A percentile compares a stretch with the other conserved stretches of the same genome.
Conservation (phyloP, 2,888 invertebrate genomes). For the Archaeoteleia sp. region DNA sequence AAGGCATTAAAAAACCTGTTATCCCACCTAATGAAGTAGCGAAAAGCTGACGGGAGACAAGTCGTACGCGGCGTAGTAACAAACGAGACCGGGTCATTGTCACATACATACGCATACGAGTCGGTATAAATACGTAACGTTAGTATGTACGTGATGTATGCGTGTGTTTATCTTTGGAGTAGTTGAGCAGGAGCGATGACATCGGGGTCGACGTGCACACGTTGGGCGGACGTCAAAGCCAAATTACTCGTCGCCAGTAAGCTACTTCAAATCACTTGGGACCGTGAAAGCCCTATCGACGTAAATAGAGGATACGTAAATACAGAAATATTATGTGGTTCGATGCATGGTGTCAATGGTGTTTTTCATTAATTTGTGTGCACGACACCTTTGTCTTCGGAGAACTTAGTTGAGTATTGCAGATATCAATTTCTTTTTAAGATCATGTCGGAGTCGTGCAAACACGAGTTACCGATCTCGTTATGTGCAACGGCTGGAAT, state of each 20-base stretch:
- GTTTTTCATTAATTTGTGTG: too few relatives aligned
- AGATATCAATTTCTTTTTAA: too few relatives aligned
- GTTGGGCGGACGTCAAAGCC: slow-evolving; percentile 63
- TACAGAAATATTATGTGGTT: slow-evolving; percentile 8
- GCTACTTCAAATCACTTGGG: slow-evolving; percentile 50
- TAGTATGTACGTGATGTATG: slow-evolving; percentile 18
- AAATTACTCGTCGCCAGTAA: slow-evolving; percentile 64
- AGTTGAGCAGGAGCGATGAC: slow-evolving; percentile 42
- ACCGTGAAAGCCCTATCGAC: slow-evolving; percentile 32
- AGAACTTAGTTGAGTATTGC: too few relatives aligned
- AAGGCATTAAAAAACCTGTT: slow-evolving; percentile 56
- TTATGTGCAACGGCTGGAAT: too few relatives aligned
- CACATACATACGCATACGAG: slow-evolving; percentile 11
- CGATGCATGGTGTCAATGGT: not conserved
- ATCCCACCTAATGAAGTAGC: slow-evolving; percentile 54
- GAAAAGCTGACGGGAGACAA: slow-evolving; percentile 36
- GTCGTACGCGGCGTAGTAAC: slow-evolving; percentile 28
- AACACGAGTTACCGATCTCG: too few relatives aligned
- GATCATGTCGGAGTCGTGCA: too few relatives aligned
- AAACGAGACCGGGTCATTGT: slow-evolving; percentile 42
- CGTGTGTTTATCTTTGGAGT: slow-evolving; percentile 28
- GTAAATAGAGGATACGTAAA: slow-evolving; percentile 16
- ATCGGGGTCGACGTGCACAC: slow-evolving; percentile 51
- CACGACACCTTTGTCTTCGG: too few relatives aligned
- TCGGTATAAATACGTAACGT: slow-evolving; percentile 30